phyloP scores from a whole-genome alignment of 2,888 invertebrate species.

The Junonia oenone region DNA sequence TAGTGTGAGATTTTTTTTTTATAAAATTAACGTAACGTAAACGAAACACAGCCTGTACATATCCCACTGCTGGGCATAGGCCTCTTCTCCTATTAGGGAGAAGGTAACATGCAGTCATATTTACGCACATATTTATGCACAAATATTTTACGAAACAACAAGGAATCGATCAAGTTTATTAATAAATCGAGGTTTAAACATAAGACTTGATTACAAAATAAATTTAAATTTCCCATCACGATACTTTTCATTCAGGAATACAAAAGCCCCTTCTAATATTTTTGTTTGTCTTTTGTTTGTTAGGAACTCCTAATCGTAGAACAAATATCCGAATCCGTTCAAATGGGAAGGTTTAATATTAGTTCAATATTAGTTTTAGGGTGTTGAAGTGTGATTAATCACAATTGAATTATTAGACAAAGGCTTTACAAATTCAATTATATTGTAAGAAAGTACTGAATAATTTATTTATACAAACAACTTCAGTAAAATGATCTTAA shows the following conservation, averaged over 20 bases:
- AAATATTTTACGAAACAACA: no score
- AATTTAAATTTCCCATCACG: not conserved
- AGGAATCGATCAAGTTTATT: no score
- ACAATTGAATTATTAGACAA: not conserved
- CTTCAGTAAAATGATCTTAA: no score
- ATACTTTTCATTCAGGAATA: not conserved
- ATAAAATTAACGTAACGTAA: no score
- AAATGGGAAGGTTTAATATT: not conserved
- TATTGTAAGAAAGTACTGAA: not conserved
- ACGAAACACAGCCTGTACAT: no score
- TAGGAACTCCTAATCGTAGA: not conserved
- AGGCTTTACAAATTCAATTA: not conserved
- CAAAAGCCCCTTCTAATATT: not conserved
- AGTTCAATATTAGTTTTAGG: not conserved
- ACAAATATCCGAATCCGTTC: not conserved
- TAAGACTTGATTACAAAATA: not conserved
- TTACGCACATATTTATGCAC: no score
- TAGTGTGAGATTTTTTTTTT: no score
- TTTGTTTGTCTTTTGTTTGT: not conserved
- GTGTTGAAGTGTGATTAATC: not conserved
- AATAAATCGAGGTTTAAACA: no score
- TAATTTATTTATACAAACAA: no score
- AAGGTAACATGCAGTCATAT: no score
- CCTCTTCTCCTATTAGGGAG: no score
- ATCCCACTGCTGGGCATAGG: no score